Evolutionary conservation across 2,113 vertebrate genomes (phyloP).

Genomic region (Electrona antarctica): DNA sequence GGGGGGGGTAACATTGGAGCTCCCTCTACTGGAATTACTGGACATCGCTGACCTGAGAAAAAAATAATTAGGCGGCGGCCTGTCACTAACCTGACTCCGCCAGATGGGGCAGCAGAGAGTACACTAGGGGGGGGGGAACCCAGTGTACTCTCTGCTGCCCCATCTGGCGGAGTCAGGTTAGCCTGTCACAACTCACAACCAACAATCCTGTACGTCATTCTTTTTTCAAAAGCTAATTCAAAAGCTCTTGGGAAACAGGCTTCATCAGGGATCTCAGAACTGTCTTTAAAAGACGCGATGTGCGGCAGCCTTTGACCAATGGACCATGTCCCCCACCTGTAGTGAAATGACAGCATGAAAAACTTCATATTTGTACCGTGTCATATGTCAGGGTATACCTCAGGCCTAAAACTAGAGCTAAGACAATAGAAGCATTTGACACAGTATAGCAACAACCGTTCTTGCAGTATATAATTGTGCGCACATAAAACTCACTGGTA

Average conservation of each 20-base stretch:
- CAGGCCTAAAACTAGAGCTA: not conserved
- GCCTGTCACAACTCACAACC: too few species aligned
- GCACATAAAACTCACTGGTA: slow-evolving; percentile 56
- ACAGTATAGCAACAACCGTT: too few species aligned
- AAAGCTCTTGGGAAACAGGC: slow-evolving; percentile 12
- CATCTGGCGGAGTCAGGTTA: too few species aligned
- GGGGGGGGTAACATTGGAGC: too few species aligned
- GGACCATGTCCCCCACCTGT: slow-evolving; percentile 44
- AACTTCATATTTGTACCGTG: not conserved
- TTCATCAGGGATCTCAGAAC: slow-evolving; percentile 40
- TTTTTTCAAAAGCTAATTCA: not conserved
- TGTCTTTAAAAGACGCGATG: not conserved
- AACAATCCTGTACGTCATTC: slow-evolving; percentile 6
- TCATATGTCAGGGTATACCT: not conserved
- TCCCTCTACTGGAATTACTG: too few species aligned
- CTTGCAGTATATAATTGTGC: too few species aligned
- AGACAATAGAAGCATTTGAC: not conserved
- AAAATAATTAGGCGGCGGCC: too few species aligned
- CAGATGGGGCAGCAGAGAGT: too few species aligned
- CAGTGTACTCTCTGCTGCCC: too few species aligned
- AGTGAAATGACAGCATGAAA: not conserved
- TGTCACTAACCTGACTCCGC: too few species aligned
- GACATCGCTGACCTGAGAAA: too few species aligned
- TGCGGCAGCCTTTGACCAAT: slow-evolving; percentile 27
- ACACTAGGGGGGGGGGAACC: too few species aligned